Conservation (phyloP, 1,140 invertebrate genomes). For the Paralvinella palmiformis region DNA sequence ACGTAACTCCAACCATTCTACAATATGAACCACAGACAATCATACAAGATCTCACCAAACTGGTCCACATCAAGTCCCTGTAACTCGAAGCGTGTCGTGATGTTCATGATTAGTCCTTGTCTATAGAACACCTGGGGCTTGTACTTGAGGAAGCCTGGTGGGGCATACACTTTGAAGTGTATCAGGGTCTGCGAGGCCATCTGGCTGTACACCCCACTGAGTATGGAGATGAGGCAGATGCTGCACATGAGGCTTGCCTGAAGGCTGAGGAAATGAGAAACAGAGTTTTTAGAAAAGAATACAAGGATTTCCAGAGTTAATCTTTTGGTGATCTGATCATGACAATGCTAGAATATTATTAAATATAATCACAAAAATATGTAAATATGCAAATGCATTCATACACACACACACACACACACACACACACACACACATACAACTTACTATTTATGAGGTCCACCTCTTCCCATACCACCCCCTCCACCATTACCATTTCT, state of each 20-base stretch:
- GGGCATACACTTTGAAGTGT: constrained; percentile 12
- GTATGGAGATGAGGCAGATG: background rate
- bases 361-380: background rate
- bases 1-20: too few species aligned
- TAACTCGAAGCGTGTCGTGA: constrained; percentile 3
- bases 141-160: constrained; percentile 13
- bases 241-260: constrained; percentile 12
- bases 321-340: too few species aligned
- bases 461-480: too few species aligned
- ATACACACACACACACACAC: too few species aligned
- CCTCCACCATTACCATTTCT: too few species aligned
- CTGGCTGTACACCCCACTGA: background rate
- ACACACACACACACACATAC: too few species aligned
- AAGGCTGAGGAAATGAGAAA: constrained; percentile 8
- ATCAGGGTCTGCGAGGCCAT: background rate
- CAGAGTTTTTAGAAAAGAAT: background rate
- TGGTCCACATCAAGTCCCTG: constrained; percentile 8
- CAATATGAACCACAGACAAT: too few species aligned
- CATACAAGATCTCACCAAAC: constrained; percentile 14
- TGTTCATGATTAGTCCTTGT: background rate
- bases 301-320: too few species aligned
- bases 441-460: background rate
- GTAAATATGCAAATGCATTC: too few species aligned
- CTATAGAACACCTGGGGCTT: constrained; percentile 11
- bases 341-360: background rate